Conservation (phyloP, 2,113 vertebrate species). For the Xenus cinereus region DNA sequence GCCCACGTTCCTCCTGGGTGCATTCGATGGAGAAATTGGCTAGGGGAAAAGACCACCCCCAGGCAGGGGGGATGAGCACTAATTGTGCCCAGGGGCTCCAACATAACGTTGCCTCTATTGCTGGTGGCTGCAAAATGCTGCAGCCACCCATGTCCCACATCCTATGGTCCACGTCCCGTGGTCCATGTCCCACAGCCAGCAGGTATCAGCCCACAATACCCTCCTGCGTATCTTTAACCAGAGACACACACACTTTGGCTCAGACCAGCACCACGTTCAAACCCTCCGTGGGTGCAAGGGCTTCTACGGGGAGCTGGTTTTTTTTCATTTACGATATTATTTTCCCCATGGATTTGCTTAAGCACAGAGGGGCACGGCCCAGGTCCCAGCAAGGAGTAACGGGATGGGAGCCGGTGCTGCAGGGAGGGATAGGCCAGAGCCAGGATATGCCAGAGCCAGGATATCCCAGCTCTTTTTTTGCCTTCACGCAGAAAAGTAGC, state of each 20-base stretch:
- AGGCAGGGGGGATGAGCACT: neutral
- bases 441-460: neutral
- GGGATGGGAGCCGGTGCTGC: accelerated
- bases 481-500: neutral
- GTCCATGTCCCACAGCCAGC: neutral
- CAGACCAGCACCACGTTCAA: neutral
- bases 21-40: neutral
- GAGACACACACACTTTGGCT: accelerated
- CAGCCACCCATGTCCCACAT: neutral
- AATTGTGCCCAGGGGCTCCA: accelerated
- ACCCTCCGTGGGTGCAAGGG: accelerated
- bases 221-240: neutral
- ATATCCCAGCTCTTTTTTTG: accelerated
- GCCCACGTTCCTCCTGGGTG: neutral
- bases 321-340: neutral
- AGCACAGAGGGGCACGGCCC: accelerated
- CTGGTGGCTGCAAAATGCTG: neutral
- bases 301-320: neutral
- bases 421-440: accelerated
- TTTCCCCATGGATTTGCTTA: neutral
- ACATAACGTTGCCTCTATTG: accelerated
- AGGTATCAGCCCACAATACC: neutral
- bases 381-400: neutral
- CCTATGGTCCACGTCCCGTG: neutral
- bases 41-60: neutral